These are phyloP conservation scores for Montipora foliosa DNA, from an alignment of 64 coral and sea anemone genomes.

Conservation along the genomic window DNA sequence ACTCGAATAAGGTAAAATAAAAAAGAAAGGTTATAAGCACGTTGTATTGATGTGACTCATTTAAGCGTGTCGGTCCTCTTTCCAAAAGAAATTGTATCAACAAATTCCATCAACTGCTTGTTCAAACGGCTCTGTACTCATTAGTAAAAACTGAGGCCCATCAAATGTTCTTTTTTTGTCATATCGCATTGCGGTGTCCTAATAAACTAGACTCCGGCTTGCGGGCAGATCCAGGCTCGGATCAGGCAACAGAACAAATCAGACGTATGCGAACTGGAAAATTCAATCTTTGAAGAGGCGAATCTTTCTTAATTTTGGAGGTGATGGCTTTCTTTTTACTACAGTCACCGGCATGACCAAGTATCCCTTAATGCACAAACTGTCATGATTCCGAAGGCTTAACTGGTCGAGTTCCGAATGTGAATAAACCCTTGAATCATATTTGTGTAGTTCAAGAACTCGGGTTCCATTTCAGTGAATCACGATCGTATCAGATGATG, in stretches of 20 bases:
- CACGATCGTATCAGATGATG: no score
- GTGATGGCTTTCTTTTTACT: no score
- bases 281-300: no score
- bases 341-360: no score
- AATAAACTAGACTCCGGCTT: no score
- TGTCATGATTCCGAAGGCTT: background rate
- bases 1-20: background rate
- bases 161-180: background rate
- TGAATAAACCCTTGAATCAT: background rate
- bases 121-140: background rate
- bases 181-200: background rate
- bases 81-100: background rate
- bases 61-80: background rate
- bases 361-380: background rate
- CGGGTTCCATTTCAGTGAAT: no score
- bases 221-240: no score
- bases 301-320: no score
- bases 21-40: background rate
- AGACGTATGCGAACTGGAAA: no score
- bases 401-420: background rate
- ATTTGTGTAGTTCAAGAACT: background rate
- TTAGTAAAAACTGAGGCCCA: background rate
- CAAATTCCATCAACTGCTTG: background rate
- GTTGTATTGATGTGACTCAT: background rate
- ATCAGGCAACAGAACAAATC: no score